Conservation (phyloP, 2,113 vertebrate genomes). For the Corythoichthys intestinalis region DNA sequence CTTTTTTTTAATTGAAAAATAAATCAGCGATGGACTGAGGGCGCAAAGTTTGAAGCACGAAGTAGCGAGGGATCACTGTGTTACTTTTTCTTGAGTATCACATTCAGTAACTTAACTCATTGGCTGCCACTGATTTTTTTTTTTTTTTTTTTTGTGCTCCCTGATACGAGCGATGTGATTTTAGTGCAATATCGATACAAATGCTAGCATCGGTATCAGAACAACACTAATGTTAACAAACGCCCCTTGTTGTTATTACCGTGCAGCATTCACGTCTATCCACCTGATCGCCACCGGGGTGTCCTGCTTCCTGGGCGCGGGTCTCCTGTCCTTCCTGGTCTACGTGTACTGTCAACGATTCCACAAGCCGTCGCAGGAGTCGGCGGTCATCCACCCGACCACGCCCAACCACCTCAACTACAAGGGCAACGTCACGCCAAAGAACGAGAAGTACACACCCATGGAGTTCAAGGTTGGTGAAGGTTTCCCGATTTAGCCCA, state of each 20-base stretch:
- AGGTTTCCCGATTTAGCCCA: not conserved
- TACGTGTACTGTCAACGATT: constrained; percentile 93
- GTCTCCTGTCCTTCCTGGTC: constrained; percentile 89
- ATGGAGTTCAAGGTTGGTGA: constrained; percentile 95
- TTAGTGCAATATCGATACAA: too few species aligned
- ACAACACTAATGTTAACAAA: too few species aligned
- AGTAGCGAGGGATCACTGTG: too few species aligned
- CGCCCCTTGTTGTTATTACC: not conserved
- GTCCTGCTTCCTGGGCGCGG: constrained; percentile 93
- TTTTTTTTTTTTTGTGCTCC: too few species aligned
- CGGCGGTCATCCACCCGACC: constrained; percentile 90
- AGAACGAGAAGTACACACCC: constrained; percentile 98
- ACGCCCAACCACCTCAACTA: constrained; percentile 98
- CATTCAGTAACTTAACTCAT: too few species aligned
- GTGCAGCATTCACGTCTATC: constrained; percentile 87
- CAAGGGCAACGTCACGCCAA: constrained; percentile 93
- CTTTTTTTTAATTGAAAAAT: too few species aligned
- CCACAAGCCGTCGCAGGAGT: constrained; percentile 93
- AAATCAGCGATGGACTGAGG: too few species aligned
- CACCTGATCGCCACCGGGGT: constrained; percentile 93
- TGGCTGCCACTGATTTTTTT: too few species aligned
- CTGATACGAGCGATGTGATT: too few species aligned
- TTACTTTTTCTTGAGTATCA: too few species aligned
- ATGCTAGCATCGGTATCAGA: too few species aligned
- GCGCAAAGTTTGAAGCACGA: too few species aligned